Base-by-base conservation (phyloP, 2,113 vertebrate species). In the Planiliza haematocheilus region DNA sequence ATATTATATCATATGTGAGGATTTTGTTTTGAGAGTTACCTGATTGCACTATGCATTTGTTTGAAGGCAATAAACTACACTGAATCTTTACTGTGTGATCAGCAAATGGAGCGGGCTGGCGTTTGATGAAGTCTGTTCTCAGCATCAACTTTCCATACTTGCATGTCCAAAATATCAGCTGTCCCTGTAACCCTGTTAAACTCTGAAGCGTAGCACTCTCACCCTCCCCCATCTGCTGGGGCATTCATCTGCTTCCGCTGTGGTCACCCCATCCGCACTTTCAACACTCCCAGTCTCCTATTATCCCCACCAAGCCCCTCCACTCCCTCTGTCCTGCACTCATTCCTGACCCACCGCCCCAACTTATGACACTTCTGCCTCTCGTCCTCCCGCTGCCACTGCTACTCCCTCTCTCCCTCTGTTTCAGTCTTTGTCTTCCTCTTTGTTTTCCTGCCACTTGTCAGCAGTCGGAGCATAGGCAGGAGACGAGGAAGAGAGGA, bases 191-290 rank as follows among this genome's bases (percentile, higher is more conserved):
- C 63, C 38, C 62, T 69, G 56, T 39, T 69, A 57, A 79, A 55
- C 52, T 76, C 4, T 76, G 18, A 76, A 58, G 17, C 63, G 13
- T 53, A 55, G n/a, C 20, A 2, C 55, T 74, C 49, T 41, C 70
- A 12, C 81, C 61, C 69, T 71, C 77, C 83, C 72, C 69, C 90
- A 88, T 88, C 89, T 81, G 84, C 84, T 88, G 88, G 91, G 93
- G 92, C 70, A 65, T 81, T 93, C 93, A 86, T 93, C 93, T 81
- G 84, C 89, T 93, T 91, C 90, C 91, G 93, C 72, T 95, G 90
- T 91, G 94, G 93, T 93, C 93, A 94, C 84, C 85, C 89, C 91
- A 87, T 92, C 89, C 45, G 18, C 78, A 4, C 24, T 14, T 77
- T 86, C 79, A 78, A 81, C 91, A 89, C 91, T 92, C 91, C 89